Base-by-base conservation (phyloP, 1,140 invertebrate genomes). In the Drosophila ogumai region DNA sequence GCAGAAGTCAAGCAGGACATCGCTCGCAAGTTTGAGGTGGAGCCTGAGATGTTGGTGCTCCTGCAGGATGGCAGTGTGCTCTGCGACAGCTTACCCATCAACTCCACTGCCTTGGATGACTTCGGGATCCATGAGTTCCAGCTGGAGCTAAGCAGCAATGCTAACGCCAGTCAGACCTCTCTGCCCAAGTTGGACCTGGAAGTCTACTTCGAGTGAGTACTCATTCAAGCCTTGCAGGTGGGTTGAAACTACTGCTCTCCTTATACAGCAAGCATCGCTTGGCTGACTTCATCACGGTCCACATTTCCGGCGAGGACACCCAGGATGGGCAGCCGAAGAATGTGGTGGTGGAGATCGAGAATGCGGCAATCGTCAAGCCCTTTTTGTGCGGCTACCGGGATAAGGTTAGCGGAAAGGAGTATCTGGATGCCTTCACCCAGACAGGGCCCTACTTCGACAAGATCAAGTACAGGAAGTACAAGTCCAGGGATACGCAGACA, bases 341-440 rank as follows among this genome's bases (percentile, higher is more conserved):
- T 31, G 82, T 94, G 44, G 92, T 94, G n/a, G 93, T 94, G 1
- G 93, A 94, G 90, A 93, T 95, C n/a, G 91, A 94, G 49, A 93
- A 94, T 81, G 74, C 90, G 28, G 87, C 77, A 1, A 94, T 95
- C 32, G 68, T 87, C 3, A 95, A 95, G 68, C 94, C 95, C 0
- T 94, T 93, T 80, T 75, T 95, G 10, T 95, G 95, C 47, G 94
- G 95, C 31, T 95, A 94, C 92, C 81, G 90, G 32, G 81, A 95
- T 64, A 93, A 78, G 56, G 67, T 79, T 47, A 95, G 93, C 44
- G 80, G 75, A 31, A 82, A 93, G 9, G 92, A 94, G 74, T 95
- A 95, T 81, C 86, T 94, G 49, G 94, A 95, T 81, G 94, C 94
- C 19, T 93, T 92, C 59, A 94, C 94, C 0, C 95, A 95, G 90